phyloP scores from a whole-genome alignment of 1,140 invertebrate species.

The Steinernema khuongi region DNA sequence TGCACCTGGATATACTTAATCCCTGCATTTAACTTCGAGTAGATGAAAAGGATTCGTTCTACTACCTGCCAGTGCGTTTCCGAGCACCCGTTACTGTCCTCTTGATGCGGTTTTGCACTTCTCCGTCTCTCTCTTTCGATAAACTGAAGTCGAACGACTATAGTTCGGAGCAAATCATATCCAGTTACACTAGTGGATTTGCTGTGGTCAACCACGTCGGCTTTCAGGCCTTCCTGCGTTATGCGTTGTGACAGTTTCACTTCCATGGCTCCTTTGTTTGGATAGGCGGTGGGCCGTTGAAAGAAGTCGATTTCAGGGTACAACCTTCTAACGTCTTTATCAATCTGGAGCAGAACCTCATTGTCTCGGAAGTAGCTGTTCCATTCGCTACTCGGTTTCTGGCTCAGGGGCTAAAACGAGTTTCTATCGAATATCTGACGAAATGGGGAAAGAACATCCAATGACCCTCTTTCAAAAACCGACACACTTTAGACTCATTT shows the following conservation, averaged over 20 bases:
- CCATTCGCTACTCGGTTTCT: constrained; percentile 62
- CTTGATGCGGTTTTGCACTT: constrained; percentile 18
- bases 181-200: constrained; percentile 19
- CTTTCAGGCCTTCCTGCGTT: constrained; percentile 24
- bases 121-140: constrained; percentile 5
- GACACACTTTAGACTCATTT: too few species aligned
- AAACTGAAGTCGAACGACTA: constrained; percentile 28
- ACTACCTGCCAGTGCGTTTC: constrained; percentile 77
- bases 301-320: constrained; percentile 64
- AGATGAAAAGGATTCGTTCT: constrained; percentile 89
- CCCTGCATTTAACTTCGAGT: constrained; percentile 94
- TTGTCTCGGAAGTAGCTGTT: constrained; percentile 62
- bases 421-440: not conserved
- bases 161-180: too few species aligned
- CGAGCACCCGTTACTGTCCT: constrained; percentile 31
- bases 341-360: constrained; percentile 63
- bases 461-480: too few species aligned
- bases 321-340: constrained; percentile 62
- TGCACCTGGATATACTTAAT: constrained; percentile 88
- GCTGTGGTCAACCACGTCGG: constrained; percentile 33
- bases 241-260: constrained; percentile 36
- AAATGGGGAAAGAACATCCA: not conserved
- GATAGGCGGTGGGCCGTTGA: constrained; percentile 61
- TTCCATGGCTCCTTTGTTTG: constrained; percentile 39
- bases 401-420: constrained; percentile 59